These are phyloP conservation scores for Habroteleia sp. DNA, from an alignment of 2,888 invertebrate species.

Conservation along the genomic window DNA sequence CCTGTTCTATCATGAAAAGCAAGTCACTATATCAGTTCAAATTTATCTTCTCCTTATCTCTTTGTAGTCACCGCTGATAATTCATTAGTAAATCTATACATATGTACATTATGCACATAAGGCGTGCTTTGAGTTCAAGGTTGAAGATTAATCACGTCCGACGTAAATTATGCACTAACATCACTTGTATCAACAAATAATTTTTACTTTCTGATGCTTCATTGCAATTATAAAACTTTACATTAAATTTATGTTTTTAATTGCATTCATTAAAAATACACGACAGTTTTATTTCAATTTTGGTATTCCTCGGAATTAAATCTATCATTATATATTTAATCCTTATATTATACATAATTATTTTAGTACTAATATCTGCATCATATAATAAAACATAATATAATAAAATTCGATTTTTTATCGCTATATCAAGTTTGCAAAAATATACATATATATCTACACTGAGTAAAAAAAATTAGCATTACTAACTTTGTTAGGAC, in stretches of 20 bases:
- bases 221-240: slow-evolving; percentile 14
- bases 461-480: no score
- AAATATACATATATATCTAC: no score
- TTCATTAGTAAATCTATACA: slow-evolving; percentile 62
- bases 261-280: no score
- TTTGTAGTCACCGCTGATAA: slow-evolving; percentile 64
- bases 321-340: no score
- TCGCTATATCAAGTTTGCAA: no score
- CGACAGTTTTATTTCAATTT: slow-evolving; percentile 1
- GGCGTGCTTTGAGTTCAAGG: slow-evolving; percentile 61
- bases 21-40: slow-evolving; percentile 46
- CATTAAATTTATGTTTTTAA: no score
- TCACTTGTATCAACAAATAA: slow-evolving; percentile 53
- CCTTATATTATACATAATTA: no score
- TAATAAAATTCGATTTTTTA: no score
- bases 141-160: slow-evolving; percentile 55
- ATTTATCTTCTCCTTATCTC: slow-evolving; percentile 60
- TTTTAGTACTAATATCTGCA: no score
- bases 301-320: no score
- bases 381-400: no score
- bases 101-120: slow-evolving; percentile 62
- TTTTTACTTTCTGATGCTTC: slow-evolving; percentile 19
- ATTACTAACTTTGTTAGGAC: no score
- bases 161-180: slow-evolving; percentile 47
- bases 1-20: slow-evolving; percentile 50